These are phyloP conservation scores for Caenorhabditis tropicalis DNA, from an alignment of 1,140 invertebrate genomes.

Conservation along the genomic window DNA sequence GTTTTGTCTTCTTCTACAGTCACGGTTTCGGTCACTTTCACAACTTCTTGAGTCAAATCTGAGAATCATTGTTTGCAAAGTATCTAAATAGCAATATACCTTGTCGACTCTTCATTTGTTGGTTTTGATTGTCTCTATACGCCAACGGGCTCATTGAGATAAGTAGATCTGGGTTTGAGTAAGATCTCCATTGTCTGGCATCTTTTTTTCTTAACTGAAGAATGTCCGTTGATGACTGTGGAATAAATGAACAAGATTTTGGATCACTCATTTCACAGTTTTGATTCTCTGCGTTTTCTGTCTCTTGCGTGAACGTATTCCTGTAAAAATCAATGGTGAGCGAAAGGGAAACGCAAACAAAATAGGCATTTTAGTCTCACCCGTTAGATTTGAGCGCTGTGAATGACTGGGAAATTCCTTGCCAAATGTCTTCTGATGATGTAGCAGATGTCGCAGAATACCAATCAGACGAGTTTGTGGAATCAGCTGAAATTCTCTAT, in stretches of 20 bases:
- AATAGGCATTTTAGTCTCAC: background rate
- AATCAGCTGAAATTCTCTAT: background rate
- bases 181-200: background rate
- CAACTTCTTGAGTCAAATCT: background rate
- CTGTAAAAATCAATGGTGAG: background rate
- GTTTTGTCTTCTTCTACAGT: background rate
- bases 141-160: constrained; percentile 7
- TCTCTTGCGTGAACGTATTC: background rate
- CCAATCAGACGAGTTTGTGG: background rate
- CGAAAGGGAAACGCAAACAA: too few relatives aligned
- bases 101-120: background rate
- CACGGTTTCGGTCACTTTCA: background rate
- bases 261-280: background rate
- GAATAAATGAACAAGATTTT: background rate
- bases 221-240: background rate
- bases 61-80: too few relatives aligned
- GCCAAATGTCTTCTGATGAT: constrained; percentile 1
- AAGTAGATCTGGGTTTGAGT: constrained; percentile 2
- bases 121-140: background rate
- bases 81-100: background rate
- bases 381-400: background rate
- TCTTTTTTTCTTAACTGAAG: background rate
- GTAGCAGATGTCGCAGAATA: constrained; percentile 15
- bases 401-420: background rate
- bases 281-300: background rate